Percentiles rank a stretch among this genome's conserved stretches.
phyloP scores from a whole-genome alignment of 2,888 invertebrate species.

The Blastobasis adustella region DNA sequence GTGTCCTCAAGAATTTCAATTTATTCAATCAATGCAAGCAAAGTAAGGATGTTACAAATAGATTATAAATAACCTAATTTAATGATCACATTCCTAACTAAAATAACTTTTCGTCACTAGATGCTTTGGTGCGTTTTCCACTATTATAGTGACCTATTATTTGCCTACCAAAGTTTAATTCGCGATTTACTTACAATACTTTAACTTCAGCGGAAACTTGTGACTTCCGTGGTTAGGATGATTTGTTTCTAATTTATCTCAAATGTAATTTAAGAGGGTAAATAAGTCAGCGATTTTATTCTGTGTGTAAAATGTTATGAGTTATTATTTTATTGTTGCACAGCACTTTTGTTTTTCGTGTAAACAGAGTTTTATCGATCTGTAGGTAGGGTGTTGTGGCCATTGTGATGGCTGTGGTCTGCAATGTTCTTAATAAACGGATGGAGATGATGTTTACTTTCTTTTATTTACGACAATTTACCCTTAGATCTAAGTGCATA shows the following conservation, averaged over 20 bases:
- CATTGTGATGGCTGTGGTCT: constrained; percentile 39
- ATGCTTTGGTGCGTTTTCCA: too few relatives aligned
- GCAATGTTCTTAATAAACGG: constrained; percentile 69
- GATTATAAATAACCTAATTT: too few relatives aligned
- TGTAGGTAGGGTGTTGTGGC: constrained; percentile 39
- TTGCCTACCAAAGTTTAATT: background rate
- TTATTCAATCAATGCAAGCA: too few relatives aligned
- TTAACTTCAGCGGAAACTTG: too few relatives aligned
- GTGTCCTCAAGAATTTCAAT: too few relatives aligned
- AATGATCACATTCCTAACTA: too few relatives aligned
- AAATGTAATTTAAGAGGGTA: constrained; percentile 6
- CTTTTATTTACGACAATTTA: constrained; percentile 16
- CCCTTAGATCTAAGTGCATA: too few relatives aligned
- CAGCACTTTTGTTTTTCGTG: constrained; percentile 61
- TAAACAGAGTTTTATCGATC: constrained; percentile 67
- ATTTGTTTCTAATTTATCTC: constrained; percentile 7
- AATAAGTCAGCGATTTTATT: constrained; percentile 14
- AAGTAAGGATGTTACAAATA: too few relatives aligned
- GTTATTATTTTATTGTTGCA: constrained; percentile 67
- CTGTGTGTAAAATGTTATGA: constrained; percentile 30
- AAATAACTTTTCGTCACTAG: too few relatives aligned
- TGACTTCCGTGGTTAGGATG: too few relatives aligned
- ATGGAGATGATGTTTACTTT: constrained; percentile 39
- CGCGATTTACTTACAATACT: too few relatives aligned
- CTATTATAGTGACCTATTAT: background rate